A percentile compares a stretch with the other conserved stretches of the same genome.
Evolutionary conservation across 1,140 invertebrate genomes (phyloP).

Genomic region (Cyclina sinensis): DNA sequence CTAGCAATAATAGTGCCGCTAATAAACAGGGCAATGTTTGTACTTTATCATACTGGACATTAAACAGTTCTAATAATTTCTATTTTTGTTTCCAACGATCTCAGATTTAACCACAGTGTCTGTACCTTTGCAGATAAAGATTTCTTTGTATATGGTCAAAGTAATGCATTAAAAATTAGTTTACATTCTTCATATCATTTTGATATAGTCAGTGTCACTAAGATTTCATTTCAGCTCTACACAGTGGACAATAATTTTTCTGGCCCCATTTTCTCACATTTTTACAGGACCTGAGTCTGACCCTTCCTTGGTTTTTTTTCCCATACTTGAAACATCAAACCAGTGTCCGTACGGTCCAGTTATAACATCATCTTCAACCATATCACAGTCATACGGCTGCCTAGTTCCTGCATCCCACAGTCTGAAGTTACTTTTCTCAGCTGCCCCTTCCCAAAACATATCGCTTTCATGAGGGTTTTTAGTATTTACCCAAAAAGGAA

Average conservation of each 20-base stretch:
- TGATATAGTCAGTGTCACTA: slow-evolving; percentile 6
- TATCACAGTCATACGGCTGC: slow-evolving; percentile 67
- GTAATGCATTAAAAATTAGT: no score
- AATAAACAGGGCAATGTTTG: no score
- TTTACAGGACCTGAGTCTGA: slow-evolving; percentile 62
- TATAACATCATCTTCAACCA: slow-evolving; percentile 64
- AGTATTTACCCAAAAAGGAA: slow-evolving; percentile 69
- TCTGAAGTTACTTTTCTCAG: slow-evolving; percentile 17
- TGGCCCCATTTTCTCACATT: slow-evolving; percentile 47
- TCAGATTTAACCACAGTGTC: no score
- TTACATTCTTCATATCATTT: not conserved
- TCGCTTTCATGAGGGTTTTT: slow-evolving; percentile 42
- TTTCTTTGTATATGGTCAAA: no score
- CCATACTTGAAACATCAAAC: slow-evolving; percentile 67
- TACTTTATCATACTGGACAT: no score
- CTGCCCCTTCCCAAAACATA: slow-evolving; percentile 50
- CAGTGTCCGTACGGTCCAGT: slow-evolving; percentile 62
- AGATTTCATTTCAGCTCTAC: slow-evolving; percentile 54
- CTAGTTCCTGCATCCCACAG: slow-evolving; percentile 49
- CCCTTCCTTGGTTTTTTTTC: slow-evolving; percentile 54
- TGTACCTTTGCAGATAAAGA: no score
- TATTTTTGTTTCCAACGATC: no score
- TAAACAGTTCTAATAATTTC: no score
- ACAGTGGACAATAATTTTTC: slow-evolving; percentile 63
- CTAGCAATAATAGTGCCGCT: no score